phyloP scores from a whole-genome alignment of 2,797 vertebrate genomes.

The Bradypodion ventrale region DNA sequence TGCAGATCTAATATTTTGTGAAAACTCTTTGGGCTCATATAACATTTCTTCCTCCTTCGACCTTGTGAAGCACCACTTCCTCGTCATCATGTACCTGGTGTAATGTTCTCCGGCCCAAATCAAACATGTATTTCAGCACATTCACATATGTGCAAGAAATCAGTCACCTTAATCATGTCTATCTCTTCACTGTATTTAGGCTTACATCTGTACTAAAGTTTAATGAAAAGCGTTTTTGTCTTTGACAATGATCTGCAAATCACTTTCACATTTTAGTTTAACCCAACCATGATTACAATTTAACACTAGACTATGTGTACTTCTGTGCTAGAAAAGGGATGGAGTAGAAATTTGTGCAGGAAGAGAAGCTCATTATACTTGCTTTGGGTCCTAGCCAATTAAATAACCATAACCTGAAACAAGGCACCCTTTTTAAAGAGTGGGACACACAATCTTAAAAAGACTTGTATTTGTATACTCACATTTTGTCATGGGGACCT shows the following conservation, averaged over 20 bases:
- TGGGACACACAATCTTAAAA: conserved; percentile 2
- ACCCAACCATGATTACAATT: background rate
- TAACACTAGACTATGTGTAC: background rate
- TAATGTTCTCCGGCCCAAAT: background rate
- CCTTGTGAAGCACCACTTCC: background rate
- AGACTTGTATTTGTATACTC: conserved; percentile 68
- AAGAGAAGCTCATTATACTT: background rate
- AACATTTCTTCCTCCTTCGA: background rate
- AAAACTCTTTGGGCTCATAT: background rate
- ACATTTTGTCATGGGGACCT: conserved; percentile 90
- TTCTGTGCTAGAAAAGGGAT: background rate
- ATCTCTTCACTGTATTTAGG: too few relatives aligned
- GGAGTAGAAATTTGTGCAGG: background rate
- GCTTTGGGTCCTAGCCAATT: background rate
- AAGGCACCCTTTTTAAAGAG: conserved; percentile 6
- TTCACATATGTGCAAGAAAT: too few relatives aligned
- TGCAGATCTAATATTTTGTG: background rate
- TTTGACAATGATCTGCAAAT: background rate
- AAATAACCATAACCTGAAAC: conserved; percentile 18
- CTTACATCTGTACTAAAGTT: background rate
- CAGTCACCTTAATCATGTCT: too few relatives aligned
- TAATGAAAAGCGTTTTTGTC: background rate
- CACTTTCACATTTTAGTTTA: background rate
- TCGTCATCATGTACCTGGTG: background rate
- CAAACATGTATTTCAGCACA: too few relatives aligned